Conservation (phyloP, 2,797 vertebrate genomes). For the Echiichthys vipera region DNA sequence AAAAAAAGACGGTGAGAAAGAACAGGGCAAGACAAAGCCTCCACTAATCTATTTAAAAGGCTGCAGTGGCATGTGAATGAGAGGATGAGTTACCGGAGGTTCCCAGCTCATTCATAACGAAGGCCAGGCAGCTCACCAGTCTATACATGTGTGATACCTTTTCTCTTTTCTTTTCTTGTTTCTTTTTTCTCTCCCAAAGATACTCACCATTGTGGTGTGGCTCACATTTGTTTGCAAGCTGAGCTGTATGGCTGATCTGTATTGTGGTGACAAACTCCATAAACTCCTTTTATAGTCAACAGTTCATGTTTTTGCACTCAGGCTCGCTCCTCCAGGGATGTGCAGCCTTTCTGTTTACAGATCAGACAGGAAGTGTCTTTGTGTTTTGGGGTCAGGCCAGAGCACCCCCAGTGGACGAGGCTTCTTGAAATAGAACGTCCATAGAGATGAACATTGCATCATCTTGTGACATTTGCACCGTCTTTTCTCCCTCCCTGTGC, state of each 20-base stretch:
- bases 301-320: constrained; percentile 54
- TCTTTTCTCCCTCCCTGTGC: neutral
- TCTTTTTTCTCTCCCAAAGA: neutral
- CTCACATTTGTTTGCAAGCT: constrained; percentile 34
- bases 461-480: neutral
- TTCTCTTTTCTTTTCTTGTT: constrained; percentile 5
- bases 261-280: constrained; percentile 29
- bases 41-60: constrained; percentile 44
- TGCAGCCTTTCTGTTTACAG: constrained; percentile 52
- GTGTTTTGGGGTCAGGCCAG: constrained; percentile 55
- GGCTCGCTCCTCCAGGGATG: constrained; percentile 48
- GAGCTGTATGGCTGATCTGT: constrained; percentile 14
- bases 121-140: neutral
- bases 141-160: constrained; percentile 9
- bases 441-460: constrained; percentile 38
- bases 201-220: neutral
- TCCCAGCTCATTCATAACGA: constrained; percentile 28
- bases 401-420: constrained; percentile 36
- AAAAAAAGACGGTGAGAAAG: constrained; percentile 23
- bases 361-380: constrained; percentile 75
- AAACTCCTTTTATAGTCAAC: constrained; percentile 73
- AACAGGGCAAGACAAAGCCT: constrained; percentile 29
- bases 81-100: constrained; percentile 29
- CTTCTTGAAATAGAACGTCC: constrained; percentile 59
- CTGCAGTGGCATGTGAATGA: constrained; percentile 24